These are phyloP conservation scores for Xestia sexstrigata DNA, from an alignment of 2,888 invertebrate species.

Conservation along the genomic window DNA sequence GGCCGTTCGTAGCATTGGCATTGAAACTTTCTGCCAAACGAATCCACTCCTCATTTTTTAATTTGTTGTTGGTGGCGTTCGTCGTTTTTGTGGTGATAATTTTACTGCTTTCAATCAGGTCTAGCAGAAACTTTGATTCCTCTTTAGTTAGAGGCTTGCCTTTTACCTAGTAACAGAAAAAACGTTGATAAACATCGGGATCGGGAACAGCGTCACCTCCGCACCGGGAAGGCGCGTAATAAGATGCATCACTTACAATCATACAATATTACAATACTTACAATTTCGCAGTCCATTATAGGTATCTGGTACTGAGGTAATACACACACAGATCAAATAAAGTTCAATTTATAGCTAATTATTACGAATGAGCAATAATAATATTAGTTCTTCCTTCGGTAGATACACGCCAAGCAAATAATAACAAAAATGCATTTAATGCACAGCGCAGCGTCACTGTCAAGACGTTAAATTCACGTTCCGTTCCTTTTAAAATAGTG, in stretches of 20 bases:
- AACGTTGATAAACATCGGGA: not conserved
- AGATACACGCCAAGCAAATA: not conserved
- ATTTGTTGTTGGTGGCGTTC: not conserved
- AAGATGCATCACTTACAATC: not conserved
- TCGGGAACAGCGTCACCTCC: not conserved
- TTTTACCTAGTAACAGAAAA: constrained; percentile 1
- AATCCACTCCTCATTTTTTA: not conserved
- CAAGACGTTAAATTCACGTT: too few relatives aligned
- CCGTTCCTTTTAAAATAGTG: too few relatives aligned
- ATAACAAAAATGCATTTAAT: not conserved
- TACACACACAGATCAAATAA: too few relatives aligned
- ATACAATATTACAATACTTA: not conserved
- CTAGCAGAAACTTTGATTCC: not conserved
- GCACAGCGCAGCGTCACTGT: too few relatives aligned
- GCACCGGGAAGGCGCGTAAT: not conserved
- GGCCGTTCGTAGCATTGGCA: not conserved
- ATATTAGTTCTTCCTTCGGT: too few relatives aligned
- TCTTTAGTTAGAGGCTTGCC: constrained; percentile 4
- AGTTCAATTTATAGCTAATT: too few relatives aligned
- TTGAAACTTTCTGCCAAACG: not conserved
- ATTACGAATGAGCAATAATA: too few relatives aligned
- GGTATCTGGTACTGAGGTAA: too few relatives aligned
- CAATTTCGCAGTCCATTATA: not conserved
- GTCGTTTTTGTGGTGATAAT: not conserved
- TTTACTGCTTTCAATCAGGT: not conserved